Evolutionary conservation across 2,113 vertebrate genomes (phyloP).

Genomic region (Microcebus murinus): DNA sequence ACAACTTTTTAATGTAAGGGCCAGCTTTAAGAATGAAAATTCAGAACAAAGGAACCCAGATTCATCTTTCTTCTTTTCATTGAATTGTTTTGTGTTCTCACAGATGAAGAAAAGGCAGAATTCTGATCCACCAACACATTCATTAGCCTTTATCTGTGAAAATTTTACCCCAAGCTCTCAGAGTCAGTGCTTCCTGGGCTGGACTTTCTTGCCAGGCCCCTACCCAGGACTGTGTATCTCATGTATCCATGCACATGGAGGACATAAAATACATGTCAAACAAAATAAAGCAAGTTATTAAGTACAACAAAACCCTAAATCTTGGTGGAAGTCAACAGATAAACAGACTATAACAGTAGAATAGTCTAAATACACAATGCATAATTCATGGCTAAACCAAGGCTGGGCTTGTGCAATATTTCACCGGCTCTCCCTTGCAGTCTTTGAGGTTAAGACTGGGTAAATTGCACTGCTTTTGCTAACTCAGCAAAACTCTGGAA

Average conservation of each 20-base stretch:
- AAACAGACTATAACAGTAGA: conserved; percentile 87
- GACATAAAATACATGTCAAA: conserved; percentile 91
- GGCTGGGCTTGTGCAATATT: conserved; percentile 85
- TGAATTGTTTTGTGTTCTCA: neutral
- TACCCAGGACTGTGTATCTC: conserved; percentile 89
- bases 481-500: conserved; percentile 78
- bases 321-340: conserved; percentile 91
- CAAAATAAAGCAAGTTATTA: conserved; percentile 89
- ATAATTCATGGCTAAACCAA: conserved; percentile 87
- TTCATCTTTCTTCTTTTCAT: neutral
- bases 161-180: conserved; percentile 38
- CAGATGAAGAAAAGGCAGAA: neutral
- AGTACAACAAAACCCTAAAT: conserved; percentile 88
- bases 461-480: conserved; percentile 79
- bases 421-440: conserved; percentile 78
- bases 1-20: conserved; percentile 40
- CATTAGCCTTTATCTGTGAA: neutral
- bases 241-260: conserved; percentile 85
- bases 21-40: neutral
- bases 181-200: conserved; percentile 77
- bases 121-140: neutral
- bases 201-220: conserved; percentile 87
- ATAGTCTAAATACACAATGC: conserved; percentile 87
- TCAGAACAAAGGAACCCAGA: neutral
- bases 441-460: conserved; percentile 82